Evolutionary conservation across 2,797 vertebrate species (phyloP), one percentile per base, ranked within the genome.

Genomic region (Pterois miles): DNA sequence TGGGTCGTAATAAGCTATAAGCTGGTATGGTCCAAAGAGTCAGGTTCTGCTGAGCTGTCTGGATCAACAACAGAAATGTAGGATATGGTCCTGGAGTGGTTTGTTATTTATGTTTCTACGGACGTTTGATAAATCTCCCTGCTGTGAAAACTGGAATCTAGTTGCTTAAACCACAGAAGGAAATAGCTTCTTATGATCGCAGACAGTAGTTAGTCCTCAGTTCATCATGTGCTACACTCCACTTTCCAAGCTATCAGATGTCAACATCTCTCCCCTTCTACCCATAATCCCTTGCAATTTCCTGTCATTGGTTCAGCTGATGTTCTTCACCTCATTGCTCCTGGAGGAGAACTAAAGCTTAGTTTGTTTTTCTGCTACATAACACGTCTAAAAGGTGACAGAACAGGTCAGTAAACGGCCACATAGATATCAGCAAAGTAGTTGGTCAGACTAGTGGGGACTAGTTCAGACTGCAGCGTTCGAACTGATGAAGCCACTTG

Each of bases 201-300:
- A 50, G 11, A 29, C 11, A 8, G 14, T 20, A 38, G 2, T 31
- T 22, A 22, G 12, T 34, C 29, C 8, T 38, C 9, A 54, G n/a
- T 33, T 36, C 20, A 50, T 33, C 18, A 6, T 4, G 48, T 29
- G 48, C 25, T 46, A 18, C 20, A 11, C 14, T 57, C 1, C 2
- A 57, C 54, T 20, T 57, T 57, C 16, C 54, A 57, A 31, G 54
- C 16, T 46, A n/a, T 76, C 29, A 62, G 31, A 48, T 57, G 58
- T 57, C 29, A 18, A 18, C 22, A 58, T 36, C 20, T 31, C 31
- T 50, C 46, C 59, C 52, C 43, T 52, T 70, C 29, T 46, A 53
- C 22, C 59, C 40, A 36, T 64, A 66, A 66, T 68, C 27, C 72
- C 23, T 76, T 76, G 22, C 50, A 65, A 60, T 72, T 69, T 64